Evolutionary conservation across 2,797 vertebrate species (phyloP), one percentile per base, ranked within the genome.

Genomic region (Phataginus tetradactyla): DNA sequence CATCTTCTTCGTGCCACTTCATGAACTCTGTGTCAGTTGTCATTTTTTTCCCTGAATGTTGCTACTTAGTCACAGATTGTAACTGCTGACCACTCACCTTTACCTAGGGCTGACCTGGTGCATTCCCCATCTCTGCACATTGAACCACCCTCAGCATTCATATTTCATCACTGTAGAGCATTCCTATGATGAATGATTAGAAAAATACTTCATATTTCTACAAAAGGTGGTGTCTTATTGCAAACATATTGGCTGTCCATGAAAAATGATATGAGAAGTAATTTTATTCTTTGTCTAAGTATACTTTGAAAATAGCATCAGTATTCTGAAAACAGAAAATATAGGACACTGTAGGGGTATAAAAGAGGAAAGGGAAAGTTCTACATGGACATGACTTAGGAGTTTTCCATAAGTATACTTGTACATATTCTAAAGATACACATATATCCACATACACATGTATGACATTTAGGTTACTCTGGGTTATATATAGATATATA

Each of bases 231-330:
- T 84, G 25, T 85, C 32, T 86, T 78, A 68, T 78, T 86, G 34
- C 3, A 86, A 91, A 53, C 23, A 74, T n/a, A 66, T 66, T 77
- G 17, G 29, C 7, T 89, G n/a, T 72, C 27, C 39, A 12, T 79
- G 9, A 72, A 51, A 96, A 92, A 59, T 68, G 12, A 32, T 14
- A 37, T 32, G 21, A 88, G n/a, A 74, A 75, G 74, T 81, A 53
- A 15, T 2, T 27, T 11, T 72, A n/a, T 29, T 81, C 17, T 61
- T 77, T 72, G 12, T 64, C 12, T 68, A 69, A 72, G 15, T 29
- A 72, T 93, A 79, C 51, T 83, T 91, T 66, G 86, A 87, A 86
- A 95, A 83, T 45, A 83, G 29, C 18, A 34, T 59, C 21, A 29
- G 2, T 85, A 8, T 57, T 57, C 25, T 57, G 21, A 53, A 85